Evolutionary conservation across 2,797 vertebrate genomes (phyloP).

Genomic region (Cirrhinus mrigala): DNA sequence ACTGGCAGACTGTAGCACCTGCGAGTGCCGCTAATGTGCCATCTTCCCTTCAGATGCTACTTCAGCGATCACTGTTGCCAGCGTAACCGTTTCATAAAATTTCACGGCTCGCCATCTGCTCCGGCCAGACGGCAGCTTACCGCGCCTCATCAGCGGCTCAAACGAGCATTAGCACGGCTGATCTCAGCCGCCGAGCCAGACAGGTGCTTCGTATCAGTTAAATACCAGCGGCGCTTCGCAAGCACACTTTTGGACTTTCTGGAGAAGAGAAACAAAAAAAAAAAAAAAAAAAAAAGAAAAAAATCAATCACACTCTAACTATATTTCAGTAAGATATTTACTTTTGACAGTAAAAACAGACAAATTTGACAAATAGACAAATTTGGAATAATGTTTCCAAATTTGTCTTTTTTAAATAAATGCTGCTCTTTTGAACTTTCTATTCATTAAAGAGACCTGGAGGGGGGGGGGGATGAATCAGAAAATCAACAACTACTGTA

Average conservation of each 20-base stretch:
- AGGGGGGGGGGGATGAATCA: not conserved
- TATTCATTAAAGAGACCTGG: not conserved
- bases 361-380: too few species aligned
- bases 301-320: too few species aligned
- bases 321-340: too few species aligned
- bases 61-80: conserved; percentile 87
- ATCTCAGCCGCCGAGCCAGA: not conserved
- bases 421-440: not conserved
- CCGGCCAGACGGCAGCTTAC: conserved; percentile 72
- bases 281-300: too few species aligned
- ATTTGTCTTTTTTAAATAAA: not conserved
- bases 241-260: not conserved
- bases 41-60: conserved; percentile 89
- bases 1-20: conserved; percentile 88
- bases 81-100: conserved; percentile 92
- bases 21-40: conserved; percentile 89
- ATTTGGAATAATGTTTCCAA: not conserved
- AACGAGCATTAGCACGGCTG: conserved; percentile 81
- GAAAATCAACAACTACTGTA: not conserved
- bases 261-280: too few species aligned
- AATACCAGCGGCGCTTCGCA: not conserved
- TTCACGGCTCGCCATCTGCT: conserved; percentile 91
- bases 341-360: not conserved
- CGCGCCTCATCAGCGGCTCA: conserved; percentile 78
- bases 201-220: not conserved